Evolutionary conservation across 2,797 vertebrate genomes (phyloP).

Genomic region (Hemitrygon akajei): DNA sequence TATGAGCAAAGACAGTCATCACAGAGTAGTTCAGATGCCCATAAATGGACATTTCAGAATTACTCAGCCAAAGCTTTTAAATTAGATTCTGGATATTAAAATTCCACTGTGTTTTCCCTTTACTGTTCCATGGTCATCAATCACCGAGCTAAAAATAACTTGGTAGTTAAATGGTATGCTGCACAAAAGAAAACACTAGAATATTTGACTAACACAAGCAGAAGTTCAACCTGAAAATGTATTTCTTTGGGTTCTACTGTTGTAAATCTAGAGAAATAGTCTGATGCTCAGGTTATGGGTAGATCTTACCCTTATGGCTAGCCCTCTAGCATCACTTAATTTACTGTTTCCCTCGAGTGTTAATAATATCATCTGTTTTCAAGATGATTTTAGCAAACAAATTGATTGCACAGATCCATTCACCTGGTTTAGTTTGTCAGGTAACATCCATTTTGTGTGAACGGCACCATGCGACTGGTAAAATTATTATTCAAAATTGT

Average conservation of each 20-base stretch:
- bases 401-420: neutral
- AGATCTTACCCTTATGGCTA: neutral
- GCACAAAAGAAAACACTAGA: neutral
- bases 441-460: neutral
- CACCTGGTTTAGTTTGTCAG: neutral
- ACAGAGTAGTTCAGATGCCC: too few species aligned
- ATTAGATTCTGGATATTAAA: neutral
- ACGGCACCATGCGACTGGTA: neutral
- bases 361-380: neutral
- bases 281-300: too few species aligned
- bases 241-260: neutral
- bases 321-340: neutral
- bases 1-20: too few species aligned
- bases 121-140: neutral
- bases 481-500: neutral
- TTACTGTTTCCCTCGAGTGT: neutral
- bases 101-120: neutral
- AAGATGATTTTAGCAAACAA: neutral
- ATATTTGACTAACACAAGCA: neutral
- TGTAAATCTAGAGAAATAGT: neutral
- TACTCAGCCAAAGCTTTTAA: neutral
- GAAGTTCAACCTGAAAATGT: neutral
- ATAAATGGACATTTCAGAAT: too few species aligned
- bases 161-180: neutral
- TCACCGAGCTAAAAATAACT: conserved; percentile 19